Evolutionary conservation across 1,140 invertebrate genomes (phyloP), one percentile per base, ranked within the genome.

Genomic region (Pachyrhynchus sulphureomaculatus): DNA sequence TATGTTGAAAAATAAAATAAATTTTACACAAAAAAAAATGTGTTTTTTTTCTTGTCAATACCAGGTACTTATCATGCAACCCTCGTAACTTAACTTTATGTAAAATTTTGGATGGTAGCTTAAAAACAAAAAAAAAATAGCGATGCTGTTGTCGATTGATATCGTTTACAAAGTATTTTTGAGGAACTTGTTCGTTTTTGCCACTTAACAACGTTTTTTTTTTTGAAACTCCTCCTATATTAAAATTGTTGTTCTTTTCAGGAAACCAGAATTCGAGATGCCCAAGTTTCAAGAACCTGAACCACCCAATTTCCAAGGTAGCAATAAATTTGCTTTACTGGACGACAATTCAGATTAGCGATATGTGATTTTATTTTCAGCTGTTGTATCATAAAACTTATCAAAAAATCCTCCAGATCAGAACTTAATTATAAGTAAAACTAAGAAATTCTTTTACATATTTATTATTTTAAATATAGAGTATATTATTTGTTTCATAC

Each of bases 301-400:
- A 60, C 69, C 70, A 12, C 68, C 72, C 18, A 73, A 73, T 59
- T 74, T 75, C 47, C 65, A 68, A 18, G 71, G 56, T 1, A 68
- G 59, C 34, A 75, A 75, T 49, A 71, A 74, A 59, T 75, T 71
- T 57, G 71, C 74, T 39, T 71, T 64, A 67, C 69, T 86, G 83
- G 45, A 62, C 21, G 56, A 60, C 13, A 67, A 65, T 26, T 63
- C 66, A 26, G 59, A 55, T 62, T 69, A 67, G 57, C 58, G 57
- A 24, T 49, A 23, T 48, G 6, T 62, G 41, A 32, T 56, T 15
- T 23, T 10, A 47, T 42, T 52, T 41, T 48, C 13, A 64, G 23
- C 49, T 21, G 39, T 48, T 54, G 57, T 62, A 54, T 13, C 32
- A 20, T 48, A 17, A 4, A 13, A 2, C n/a, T 8, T 12, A 47